Percentiles rank a stretch among this genome's conserved stretches.
These are phyloP conservation scores for Paratrypauchen microcephalus DNA, from an alignment of 2,797 vertebrate species.

Conservation along the genomic window DNA sequence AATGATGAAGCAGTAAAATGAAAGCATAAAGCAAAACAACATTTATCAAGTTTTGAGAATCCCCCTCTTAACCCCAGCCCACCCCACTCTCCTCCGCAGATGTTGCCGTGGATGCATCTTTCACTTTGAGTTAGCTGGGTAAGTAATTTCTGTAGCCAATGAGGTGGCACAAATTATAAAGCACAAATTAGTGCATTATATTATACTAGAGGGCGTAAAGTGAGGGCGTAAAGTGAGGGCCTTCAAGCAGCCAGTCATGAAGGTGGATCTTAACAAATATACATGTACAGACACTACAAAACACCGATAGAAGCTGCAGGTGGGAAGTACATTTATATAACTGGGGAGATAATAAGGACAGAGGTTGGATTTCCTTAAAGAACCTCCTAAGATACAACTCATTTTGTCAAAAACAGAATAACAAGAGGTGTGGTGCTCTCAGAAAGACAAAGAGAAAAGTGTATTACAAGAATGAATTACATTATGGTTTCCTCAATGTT, in stretches of 20 bases:
- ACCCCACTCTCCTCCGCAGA: slow-evolving; percentile 14
- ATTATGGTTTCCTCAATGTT: background rate
- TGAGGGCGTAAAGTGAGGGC: slow-evolving; percentile 25
- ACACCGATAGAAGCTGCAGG: background rate
- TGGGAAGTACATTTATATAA: background rate
- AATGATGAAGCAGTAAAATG: background rate
- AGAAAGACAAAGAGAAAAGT: background rate
- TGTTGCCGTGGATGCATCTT: slow-evolving; percentile 36
- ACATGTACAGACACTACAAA: background rate
- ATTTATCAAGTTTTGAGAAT: slow-evolving; percentile 1
- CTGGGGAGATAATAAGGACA: background rate
- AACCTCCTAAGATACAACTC: too few relatives aligned
- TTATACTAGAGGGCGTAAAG: slow-evolving; percentile 39
- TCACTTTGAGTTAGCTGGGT: slow-evolving; percentile 54
- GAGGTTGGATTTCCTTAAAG: background rate
- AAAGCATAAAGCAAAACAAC: background rate
- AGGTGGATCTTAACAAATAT: slow-evolving; percentile 23
- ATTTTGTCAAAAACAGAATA: background rate
- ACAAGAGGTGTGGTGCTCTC: background rate
- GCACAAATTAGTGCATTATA: slow-evolving; percentile 44
- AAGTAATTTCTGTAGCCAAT: slow-evolving; percentile 63
- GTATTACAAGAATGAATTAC: background rate
- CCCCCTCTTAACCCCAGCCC: background rate
- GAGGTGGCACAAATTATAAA: slow-evolving; percentile 60
- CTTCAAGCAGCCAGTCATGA: slow-evolving; percentile 26